These are phyloP conservation scores for Palloptera scutellata DNA, from an alignment of 2,888 invertebrate genomes.

Conservation along the genomic window DNA sequence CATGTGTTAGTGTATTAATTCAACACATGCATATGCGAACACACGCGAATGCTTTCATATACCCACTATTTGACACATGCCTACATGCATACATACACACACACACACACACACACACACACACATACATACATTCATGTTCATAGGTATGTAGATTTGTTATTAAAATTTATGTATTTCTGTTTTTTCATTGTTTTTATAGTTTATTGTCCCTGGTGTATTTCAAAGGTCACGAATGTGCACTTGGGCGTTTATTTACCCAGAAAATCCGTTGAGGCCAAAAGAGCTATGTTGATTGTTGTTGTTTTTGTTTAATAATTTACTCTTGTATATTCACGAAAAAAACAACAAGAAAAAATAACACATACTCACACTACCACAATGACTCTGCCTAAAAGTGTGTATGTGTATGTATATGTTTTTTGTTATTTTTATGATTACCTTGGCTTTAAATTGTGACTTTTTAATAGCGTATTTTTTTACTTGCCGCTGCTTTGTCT, in stretches of 20 bases:
- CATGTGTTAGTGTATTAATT: slow-evolving; percentile 13
- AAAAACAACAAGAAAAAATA: slow-evolving; percentile 4
- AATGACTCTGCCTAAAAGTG: not conserved
- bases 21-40: slow-evolving; percentile 16
- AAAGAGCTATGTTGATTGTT: too few species aligned
- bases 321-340: too few species aligned
- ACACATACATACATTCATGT: not conserved
- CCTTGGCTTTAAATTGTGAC: too few species aligned
- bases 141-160: not conserved
- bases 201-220: not conserved
- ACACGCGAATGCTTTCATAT: slow-evolving; percentile 30
- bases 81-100: slow-evolving; percentile 16
- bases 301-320: too few species aligned
- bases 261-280: too few species aligned
- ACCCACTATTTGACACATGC: slow-evolving; percentile 27
- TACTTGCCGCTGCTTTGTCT: too few species aligned
- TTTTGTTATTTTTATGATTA: too few species aligned
- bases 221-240: too few species aligned
- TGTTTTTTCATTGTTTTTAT: not conserved
- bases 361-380: not conserved
- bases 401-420: not conserved
- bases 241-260: too few species aligned
- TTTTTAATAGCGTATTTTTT: too few species aligned
- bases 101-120: slow-evolving; percentile 13
- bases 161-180: not conserved